Percentiles rank a stretch among this genome's conserved stretches.
Conservation (phyloP, 2,888 invertebrate genomes). For the Drosophila nr. fundita region DNA sequence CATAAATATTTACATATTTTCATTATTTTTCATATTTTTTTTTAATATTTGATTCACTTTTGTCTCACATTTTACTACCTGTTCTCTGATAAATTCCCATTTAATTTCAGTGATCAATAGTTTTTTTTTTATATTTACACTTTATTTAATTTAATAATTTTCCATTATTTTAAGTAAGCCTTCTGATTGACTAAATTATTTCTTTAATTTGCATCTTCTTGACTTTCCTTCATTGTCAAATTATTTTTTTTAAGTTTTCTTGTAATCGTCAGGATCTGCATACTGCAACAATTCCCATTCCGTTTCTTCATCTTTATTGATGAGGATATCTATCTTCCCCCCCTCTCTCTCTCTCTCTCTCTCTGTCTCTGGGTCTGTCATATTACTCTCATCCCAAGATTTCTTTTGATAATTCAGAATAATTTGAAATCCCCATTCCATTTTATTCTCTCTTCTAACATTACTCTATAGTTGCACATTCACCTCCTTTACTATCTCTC, state of each 20-base stretch:
- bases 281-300: not conserved
- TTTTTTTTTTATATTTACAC: not conserved
- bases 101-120: not conserved
- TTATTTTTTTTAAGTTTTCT: not conserved
- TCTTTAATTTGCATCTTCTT: not conserved
- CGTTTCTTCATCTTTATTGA: not conserved
- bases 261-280: not conserved
- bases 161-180: not conserved
- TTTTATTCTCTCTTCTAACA: not conserved
- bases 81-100: not conserved
- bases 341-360: not conserved
- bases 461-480: too few relatives aligned
- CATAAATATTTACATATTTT: not conserved
- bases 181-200: not conserved
- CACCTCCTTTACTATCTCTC: rapidly evolving
- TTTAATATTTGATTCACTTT: not conserved
- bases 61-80: not conserved
- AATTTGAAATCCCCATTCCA: not conserved
- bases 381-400: not conserved
- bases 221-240: not conserved
- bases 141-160: not conserved
- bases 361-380: not conserved
- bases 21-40: not conserved
- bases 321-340: too few relatives aligned
- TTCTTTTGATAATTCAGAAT: not conserved